A percentile compares a stretch with the other conserved stretches of the same genome.
phyloP scores from a whole-genome alignment of 2,888 invertebrate species.

The Tineola bisselliella region DNA sequence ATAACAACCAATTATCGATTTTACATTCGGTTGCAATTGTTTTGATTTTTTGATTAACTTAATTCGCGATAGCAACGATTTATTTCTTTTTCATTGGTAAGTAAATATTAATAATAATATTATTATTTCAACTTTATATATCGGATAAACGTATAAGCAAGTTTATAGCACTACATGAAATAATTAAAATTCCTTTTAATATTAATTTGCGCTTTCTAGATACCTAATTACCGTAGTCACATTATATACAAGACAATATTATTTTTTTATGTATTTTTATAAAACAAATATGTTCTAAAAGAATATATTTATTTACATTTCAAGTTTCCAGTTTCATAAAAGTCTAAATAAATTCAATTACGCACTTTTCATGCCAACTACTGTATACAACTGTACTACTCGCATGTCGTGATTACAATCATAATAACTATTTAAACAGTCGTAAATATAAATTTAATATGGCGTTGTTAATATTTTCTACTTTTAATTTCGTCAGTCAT shows the following conservation, averaged over 20 bases:
- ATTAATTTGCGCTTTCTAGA: too few species aligned
- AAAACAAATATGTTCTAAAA: too few species aligned
- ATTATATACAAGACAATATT: too few species aligned
- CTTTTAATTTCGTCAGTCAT: constrained; percentile 25
- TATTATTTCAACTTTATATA: not conserved
- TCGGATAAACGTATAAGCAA: too few species aligned
- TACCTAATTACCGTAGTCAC: too few species aligned
- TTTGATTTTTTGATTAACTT: not conserved
- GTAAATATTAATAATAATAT: not conserved
- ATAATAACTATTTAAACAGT: not conserved
- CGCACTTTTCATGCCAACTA: not conserved
- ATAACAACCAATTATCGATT: not conserved
- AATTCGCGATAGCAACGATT: not conserved
- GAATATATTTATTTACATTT: too few species aligned
- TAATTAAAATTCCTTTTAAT: too few species aligned
- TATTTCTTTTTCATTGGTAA: not conserved
- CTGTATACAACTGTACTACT: not conserved
- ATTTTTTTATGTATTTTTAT: too few species aligned
- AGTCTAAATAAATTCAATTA: not conserved
- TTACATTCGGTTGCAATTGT: not conserved
- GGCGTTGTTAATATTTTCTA: constrained; percentile 8
- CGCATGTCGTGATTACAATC: not conserved
- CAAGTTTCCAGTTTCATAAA: too few species aligned
- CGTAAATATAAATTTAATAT: constrained; percentile 2
- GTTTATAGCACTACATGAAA: too few species aligned